These are phyloP conservation scores for Ormyrus nitidulus DNA, from an alignment of 2,888 invertebrate species.

Conservation along the genomic window DNA sequence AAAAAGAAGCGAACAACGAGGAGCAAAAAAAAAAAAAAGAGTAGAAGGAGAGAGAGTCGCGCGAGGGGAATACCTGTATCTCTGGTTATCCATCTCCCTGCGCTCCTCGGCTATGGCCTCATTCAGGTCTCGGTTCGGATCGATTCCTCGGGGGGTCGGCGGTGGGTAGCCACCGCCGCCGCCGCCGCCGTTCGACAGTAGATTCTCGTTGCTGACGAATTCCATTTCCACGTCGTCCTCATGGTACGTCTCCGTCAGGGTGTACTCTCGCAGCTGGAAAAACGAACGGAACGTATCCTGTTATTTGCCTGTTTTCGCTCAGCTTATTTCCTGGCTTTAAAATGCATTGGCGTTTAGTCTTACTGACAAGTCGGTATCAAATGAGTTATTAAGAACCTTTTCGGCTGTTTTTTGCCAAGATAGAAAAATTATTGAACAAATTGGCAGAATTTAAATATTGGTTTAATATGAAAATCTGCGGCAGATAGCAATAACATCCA, in stretches of 20 bases:
- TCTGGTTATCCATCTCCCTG: conserved; percentile 78
- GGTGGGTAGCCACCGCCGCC: neutral
- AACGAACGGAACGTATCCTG: neutral
- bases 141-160: conserved; percentile 78
- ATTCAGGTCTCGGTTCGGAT: conserved; percentile 84
- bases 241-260: conserved; percentile 90
- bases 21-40: conserved; percentile 1
- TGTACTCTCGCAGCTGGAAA: conserved; percentile 88
- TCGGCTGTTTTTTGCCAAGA: no score
- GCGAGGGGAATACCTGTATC: conserved; percentile 70
- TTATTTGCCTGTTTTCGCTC: no score
- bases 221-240: conserved; percentile 82
- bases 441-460: no score
- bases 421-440: no score
- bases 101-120: conserved; percentile 89
- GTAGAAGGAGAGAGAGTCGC: conserved; percentile 6
- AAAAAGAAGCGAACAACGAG: neutral
- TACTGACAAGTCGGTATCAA: no score
- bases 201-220: conserved; percentile 72
- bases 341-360: no score
- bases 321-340: no score
- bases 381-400: no score
- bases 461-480: no score
- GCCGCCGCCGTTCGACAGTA: conserved; percentile 61
- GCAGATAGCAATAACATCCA: no score